Percentiles rank a stretch among this genome's conserved stretches.
phyloP scores from a whole-genome alignment of 1,140 invertebrate genomes.

The Conopomorpha cramerella region DNA sequence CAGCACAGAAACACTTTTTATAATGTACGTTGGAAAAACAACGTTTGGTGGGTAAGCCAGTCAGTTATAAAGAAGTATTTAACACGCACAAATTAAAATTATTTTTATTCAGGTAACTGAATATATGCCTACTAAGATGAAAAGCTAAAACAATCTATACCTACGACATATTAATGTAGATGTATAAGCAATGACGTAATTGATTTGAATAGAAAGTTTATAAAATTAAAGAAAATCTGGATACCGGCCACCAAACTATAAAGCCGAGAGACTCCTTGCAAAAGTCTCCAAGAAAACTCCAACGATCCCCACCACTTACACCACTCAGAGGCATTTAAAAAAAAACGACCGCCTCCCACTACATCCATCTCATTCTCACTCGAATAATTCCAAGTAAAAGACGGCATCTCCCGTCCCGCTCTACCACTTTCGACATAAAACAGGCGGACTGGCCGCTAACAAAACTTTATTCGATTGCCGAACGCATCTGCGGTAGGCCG shows the following conservation, averaged over 20 bases:
- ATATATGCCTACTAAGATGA: not conserved
- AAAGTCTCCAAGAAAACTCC: constrained; percentile 60
- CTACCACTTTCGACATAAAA: constrained; percentile 37
- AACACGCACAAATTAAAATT: not conserved
- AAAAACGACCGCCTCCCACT: constrained; percentile 39
- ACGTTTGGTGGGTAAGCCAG: no score
- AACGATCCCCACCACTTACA: constrained; percentile 56
- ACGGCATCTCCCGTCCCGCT: constrained; percentile 19
- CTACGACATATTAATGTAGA: not conserved
- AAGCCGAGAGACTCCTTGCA: constrained; percentile 54
- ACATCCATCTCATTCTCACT: constrained; percentile 17
- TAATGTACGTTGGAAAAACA: no score
- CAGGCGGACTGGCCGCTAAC: constrained; percentile 49
- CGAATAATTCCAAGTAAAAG: not conserved
- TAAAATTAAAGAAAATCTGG: no score
- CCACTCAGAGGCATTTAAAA: constrained; percentile 47
- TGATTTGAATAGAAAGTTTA: no score
- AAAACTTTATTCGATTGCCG: constrained; percentile 56
- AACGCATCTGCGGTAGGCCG: constrained; percentile 49
- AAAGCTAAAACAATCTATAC: not conserved
- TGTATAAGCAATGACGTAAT: constrained; percentile 16
- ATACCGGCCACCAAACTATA: no score
- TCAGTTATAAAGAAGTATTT: no score
- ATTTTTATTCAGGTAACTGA: not conserved
- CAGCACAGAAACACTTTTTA: no score